These are phyloP conservation scores for Nysson spinosus DNA, from an alignment of 2,888 invertebrate species.

Conservation along the genomic window DNA sequence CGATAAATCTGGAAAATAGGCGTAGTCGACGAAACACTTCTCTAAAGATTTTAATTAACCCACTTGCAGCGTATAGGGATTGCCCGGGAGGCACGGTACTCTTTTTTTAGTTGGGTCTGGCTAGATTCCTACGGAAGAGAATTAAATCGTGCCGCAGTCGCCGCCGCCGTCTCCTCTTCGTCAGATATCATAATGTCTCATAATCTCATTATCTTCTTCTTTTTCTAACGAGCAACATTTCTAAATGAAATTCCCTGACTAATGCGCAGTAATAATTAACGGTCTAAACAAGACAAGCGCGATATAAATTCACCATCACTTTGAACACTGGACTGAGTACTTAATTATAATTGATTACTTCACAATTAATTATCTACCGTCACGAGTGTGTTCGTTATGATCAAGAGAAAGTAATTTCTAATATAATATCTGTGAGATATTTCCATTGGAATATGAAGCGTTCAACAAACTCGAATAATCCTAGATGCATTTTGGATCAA, in stretches of 20 bases:
- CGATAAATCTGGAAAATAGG: slow-evolving; percentile 29
- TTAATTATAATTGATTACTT: too few relatives aligned
- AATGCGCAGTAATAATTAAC: too few relatives aligned
- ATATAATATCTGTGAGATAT: too few relatives aligned
- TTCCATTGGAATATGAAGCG: too few relatives aligned
- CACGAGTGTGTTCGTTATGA: too few relatives aligned
- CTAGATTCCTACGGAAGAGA: slow-evolving; percentile 20
- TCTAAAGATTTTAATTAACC: slow-evolving; percentile 55
- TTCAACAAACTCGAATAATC: too few relatives aligned
- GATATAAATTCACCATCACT: too few relatives aligned
- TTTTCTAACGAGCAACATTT: neutral
- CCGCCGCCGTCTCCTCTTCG: slow-evolving; percentile 44
- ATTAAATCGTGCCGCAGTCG: slow-evolving; percentile 46
- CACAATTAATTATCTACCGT: too few relatives aligned
- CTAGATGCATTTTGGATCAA: too few relatives aligned
- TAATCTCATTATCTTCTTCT: slow-evolving; percentile 43
- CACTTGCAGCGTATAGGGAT: slow-evolving; percentile 38
- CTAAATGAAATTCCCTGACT: neutral
- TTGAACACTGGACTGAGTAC: too few relatives aligned
- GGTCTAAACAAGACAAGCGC: too few relatives aligned
- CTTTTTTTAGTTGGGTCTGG: slow-evolving; percentile 40
- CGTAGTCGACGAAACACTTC: slow-evolving; percentile 22
- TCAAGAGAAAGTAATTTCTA: too few relatives aligned
- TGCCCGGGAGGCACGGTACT: slow-evolving; percentile 20
- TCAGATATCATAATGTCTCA: slow-evolving; percentile 41